Percentiles rank a stretch among this genome's conserved stretches.
Conservation (phyloP, 2,888 invertebrate genomes). For the Sphaerophoria taeniata region DNA sequence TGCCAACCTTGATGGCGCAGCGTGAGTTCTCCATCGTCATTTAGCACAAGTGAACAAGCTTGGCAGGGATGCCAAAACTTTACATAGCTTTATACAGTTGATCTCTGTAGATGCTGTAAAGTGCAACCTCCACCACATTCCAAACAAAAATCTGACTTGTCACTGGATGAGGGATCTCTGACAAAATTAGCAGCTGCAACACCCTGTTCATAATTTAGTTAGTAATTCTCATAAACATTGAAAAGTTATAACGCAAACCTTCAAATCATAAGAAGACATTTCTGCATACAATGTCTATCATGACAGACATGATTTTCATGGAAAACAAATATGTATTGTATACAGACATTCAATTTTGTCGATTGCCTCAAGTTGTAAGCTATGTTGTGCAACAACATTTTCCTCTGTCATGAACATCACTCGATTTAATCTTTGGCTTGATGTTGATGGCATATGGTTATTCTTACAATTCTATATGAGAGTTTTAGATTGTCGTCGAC, state of each 20-base stretch:
- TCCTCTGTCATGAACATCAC: constrained; percentile 47
- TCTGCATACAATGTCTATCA: constrained; percentile 56
- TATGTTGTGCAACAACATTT: constrained; percentile 64
- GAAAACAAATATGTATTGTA: constrained; percentile 5
- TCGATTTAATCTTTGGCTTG: constrained; percentile 41
- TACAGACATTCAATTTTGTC: constrained; percentile 47
- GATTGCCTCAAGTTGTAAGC: constrained; percentile 51
- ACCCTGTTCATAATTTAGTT: too few species aligned
- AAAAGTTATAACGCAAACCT: constrained; percentile 50
- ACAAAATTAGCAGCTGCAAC: too few species aligned
- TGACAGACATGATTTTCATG: constrained; percentile 58
- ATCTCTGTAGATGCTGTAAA: too few species aligned
- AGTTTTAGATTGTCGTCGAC: constrained; percentile 58
- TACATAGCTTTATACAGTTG: too few species aligned
- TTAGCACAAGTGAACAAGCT: too few species aligned
- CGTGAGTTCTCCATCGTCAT: too few species aligned
- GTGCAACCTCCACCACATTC: too few species aligned
- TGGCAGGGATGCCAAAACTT: too few species aligned
- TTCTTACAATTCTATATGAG: constrained; percentile 43
- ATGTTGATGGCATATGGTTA: constrained; percentile 62
- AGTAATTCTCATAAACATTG: background rate
- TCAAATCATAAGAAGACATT: constrained; percentile 8
- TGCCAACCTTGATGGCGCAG: too few species aligned
- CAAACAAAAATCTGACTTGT: too few species aligned
- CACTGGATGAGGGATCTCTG: too few species aligned